Percentiles rank a stretch among this genome's conserved stretches.
phyloP scores from a whole-genome alignment of 1,140 invertebrate genomes.

The Nebria ingens region DNA sequence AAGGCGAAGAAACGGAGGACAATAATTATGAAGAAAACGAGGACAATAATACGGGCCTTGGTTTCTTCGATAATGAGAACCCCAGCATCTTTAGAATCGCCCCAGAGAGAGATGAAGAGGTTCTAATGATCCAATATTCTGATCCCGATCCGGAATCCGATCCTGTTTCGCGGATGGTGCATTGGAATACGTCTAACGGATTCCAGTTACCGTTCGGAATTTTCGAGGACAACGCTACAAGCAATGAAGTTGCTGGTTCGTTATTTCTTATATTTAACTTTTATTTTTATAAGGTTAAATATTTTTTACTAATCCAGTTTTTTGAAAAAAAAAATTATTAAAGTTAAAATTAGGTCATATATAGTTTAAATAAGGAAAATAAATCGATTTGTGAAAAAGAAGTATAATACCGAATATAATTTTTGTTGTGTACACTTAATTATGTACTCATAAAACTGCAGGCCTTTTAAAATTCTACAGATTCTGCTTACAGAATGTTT shows the following conservation, averaged over 20 bases:
- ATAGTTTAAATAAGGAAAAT: too few species aligned
- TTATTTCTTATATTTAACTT: too few species aligned
- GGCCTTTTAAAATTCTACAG: too few species aligned
- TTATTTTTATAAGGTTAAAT: too few species aligned
- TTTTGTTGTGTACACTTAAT: too few species aligned
- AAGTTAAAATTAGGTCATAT: too few species aligned
- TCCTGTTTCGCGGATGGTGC: constrained; percentile 37
- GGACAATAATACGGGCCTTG: constrained; percentile 32
- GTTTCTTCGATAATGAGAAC: constrained; percentile 27
- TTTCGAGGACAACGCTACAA: constrained; percentile 45
- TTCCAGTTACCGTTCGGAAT: constrained; percentile 46
- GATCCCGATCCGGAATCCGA: constrained; percentile 36
- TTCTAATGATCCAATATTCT: constrained; percentile 52
- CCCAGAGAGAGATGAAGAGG: constrained; percentile 44
- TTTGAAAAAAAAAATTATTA: too few species aligned
- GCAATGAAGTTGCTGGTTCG: constrained; percentile 34
- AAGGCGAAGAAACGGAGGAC: constrained; percentile 38
- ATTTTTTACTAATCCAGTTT: too few species aligned
- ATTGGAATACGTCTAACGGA: constrained; percentile 39
- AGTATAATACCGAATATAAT: too few species aligned
- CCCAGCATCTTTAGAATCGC: background rate
- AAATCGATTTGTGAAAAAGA: too few species aligned
- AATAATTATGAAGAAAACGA: constrained; percentile 32
- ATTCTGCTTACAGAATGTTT: too few species aligned
- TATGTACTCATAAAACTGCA: too few species aligned